Percentiles rank a stretch among this genome's conserved stretches.
These are phyloP conservation scores for Paedocypris sp. DNA, from an alignment of 2,113 vertebrate species.

Conservation along the genomic window DNA sequence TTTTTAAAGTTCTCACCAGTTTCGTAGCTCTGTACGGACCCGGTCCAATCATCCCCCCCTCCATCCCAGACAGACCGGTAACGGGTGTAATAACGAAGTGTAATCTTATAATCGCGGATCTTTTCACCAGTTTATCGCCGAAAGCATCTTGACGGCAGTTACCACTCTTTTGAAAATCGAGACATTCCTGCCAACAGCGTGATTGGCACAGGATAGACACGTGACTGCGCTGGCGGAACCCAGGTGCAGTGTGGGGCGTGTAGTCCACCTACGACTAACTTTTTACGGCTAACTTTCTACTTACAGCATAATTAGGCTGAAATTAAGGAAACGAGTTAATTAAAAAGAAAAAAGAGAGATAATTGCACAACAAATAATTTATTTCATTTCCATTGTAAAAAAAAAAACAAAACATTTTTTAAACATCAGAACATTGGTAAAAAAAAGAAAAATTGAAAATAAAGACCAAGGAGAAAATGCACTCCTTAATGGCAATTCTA, in stretches of 20 bases:
- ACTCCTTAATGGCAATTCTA: no score
- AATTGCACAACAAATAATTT: conserved; percentile 33
- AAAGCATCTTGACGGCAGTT: background rate
- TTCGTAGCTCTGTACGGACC: conserved; percentile 74
- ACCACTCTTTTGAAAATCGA: conserved; percentile 32
- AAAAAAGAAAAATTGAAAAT: background rate
- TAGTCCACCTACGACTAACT: background rate
- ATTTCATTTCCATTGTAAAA: conserved; percentile 33
- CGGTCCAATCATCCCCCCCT: conserved; percentile 62
- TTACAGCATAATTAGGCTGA: no score
- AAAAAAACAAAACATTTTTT: background rate
- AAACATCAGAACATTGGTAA: background rate
- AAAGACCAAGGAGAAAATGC: no score
- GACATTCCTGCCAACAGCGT: background rate
- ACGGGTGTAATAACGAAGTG: background rate
- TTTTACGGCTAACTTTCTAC: no score
- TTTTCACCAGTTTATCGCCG: background rate
- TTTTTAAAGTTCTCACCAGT: conserved; percentile 60
- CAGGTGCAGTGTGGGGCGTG: background rate
- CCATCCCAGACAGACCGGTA: conserved; percentile 54
- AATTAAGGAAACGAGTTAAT: background rate
- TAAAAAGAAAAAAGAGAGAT: background rate
- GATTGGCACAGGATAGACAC: conserved; percentile 37
- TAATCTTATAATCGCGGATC: background rate
- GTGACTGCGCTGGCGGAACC: background rate